phyloP scores from a whole-genome alignment of 1,140 invertebrate genomes.

The Gryllus bimaculatus region DNA sequence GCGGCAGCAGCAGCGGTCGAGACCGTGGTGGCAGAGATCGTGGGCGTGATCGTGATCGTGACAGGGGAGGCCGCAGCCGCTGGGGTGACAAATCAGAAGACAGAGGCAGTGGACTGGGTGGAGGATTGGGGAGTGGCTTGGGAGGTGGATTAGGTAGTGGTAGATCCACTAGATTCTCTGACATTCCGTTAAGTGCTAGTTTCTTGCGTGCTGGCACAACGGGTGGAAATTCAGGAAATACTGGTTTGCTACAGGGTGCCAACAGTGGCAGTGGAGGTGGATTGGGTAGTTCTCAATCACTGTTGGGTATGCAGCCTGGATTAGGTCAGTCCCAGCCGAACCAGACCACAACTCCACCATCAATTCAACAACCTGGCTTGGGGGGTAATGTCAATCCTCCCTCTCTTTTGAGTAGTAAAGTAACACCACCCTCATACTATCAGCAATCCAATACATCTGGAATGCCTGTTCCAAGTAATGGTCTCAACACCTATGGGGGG shows the following conservation, averaged over 20 bases:
- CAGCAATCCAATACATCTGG: background rate
- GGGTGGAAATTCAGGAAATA: constrained; percentile 9
- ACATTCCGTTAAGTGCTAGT: constrained; percentile 9
- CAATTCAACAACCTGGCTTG: background rate
- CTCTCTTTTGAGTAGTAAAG: constrained; percentile 8
- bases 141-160: constrained; percentile 10
- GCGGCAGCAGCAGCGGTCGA: background rate
- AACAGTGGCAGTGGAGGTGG: background rate
- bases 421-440: constrained; percentile 4
- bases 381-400: background rate
- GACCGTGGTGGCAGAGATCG: constrained; percentile 9
- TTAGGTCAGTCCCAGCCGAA: background rate
- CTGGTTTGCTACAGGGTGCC: background rate
- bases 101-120: constrained; percentile 4
- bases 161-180: constrained; percentile 8
- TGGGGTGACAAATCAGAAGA: background rate
- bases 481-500: background rate
- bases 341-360: background rate
- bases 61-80: background rate
- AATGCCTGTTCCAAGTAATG: background rate
- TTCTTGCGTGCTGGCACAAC: constrained; percentile 7
- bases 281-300: background rate
- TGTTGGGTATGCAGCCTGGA: constrained; percentile 1
- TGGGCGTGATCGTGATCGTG: constrained; percentile 3
- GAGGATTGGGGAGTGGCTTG: constrained; percentile 3